Evolutionary conservation across 1,140 invertebrate genomes (phyloP), one percentile per base, ranked within the genome.

Genomic region (Aphelenchoides besseyi): DNA sequence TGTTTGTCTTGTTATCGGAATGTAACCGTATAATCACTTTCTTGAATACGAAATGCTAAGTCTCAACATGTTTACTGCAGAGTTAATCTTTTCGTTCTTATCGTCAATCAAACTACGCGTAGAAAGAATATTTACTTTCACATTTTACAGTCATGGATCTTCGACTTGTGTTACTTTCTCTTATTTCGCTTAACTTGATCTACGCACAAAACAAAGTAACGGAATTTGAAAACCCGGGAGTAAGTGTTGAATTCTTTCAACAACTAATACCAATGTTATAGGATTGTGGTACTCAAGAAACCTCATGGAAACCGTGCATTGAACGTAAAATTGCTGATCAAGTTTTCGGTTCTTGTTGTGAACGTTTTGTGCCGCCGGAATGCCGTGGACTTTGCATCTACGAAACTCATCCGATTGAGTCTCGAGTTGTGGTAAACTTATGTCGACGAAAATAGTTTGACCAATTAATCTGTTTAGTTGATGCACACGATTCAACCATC

Each of bases 401-500:
- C 66, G 82, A 83, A 69, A 83, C 75, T 26, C 81, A 83, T 62
- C 83, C 81, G 1, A 83, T 83, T 67, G 81, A 83, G 37, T 72
- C 81, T 30, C 63, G 81, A 35, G 83, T 83, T 64, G 69, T 83
- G 8, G 80, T 82, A 59, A 74, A 68, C 3, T 54, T 54, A 8
- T 9, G 9, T 5, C 9, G 3, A 3, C 3, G 9, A 54, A 18
- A 54, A 54, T 5, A 54, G 3, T 5, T 18, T 16, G 23, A 26
- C 12, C 12, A 18, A 18, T 36, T 26, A 1, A 30, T n/a, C n/a
- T 30, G 71, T 81, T 57, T 55, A 82, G 80, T 55, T 83, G 48
- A 83, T 83, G 82, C 81, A 84, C 74, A 83, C 82, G 2, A 83
- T 83, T 67, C 82, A 83, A 68, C 82, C 82, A 32, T 74, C 72